Evolutionary conservation across 2,797 vertebrate species (phyloP).

Genomic region (Iguana delicatissima): DNA sequence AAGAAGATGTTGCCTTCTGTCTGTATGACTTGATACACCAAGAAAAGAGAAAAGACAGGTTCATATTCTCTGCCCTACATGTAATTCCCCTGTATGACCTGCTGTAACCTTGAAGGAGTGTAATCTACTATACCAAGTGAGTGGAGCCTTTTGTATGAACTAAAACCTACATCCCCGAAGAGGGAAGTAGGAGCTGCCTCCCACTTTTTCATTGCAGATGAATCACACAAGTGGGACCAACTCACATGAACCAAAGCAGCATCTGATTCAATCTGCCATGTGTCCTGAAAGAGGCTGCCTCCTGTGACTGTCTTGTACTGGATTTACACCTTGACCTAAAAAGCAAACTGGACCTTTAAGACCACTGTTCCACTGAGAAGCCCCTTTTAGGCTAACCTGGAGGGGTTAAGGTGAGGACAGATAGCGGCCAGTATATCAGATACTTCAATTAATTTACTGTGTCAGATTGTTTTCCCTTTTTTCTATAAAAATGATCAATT

Average conservation of each 20-base stretch:
- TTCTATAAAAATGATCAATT: slow-evolving; percentile 32
- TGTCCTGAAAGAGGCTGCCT: neutral
- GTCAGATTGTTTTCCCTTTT: slow-evolving; percentile 55
- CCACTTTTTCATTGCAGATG: neutral
- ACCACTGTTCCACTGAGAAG: slow-evolving; percentile 27
- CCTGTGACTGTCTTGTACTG: neutral
- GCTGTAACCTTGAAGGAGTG: neutral
- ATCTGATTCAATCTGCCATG: neutral
- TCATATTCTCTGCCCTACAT: neutral
- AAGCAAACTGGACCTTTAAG: neutral
- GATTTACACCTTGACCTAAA: neutral
- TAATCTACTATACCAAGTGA: neutral
- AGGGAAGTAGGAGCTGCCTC: neutral
- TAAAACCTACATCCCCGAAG: neutral
- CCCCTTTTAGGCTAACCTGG: neutral
- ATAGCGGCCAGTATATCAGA: slow-evolving; percentile 32
- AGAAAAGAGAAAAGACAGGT: no score
- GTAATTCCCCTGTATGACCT: no score
- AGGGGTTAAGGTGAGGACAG: neutral
- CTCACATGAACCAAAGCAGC: neutral
- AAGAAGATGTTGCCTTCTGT: neutral
- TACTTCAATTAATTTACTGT: slow-evolving; percentile 35
- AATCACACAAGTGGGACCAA: neutral
- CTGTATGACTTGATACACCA: neutral
- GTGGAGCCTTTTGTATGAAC: neutral